Evolutionary conservation across 1,140 invertebrate species (phyloP).

Genomic region (Arion vulgaris): DNA sequence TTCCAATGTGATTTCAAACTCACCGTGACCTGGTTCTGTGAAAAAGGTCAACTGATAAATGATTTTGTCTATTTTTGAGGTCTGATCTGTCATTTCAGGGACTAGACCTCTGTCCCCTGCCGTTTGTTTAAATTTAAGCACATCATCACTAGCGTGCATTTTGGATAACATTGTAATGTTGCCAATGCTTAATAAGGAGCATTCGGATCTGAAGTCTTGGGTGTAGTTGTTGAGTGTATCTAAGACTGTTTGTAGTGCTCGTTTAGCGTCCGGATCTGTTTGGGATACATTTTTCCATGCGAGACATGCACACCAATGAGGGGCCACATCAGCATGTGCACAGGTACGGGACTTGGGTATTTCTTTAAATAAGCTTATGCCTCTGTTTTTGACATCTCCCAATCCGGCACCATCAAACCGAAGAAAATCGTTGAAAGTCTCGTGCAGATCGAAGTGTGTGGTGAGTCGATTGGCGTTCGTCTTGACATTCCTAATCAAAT

Average conservation of each 20-base stretch:
- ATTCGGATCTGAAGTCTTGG: slow-evolving; percentile 23
- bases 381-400: slow-evolving; percentile 75
- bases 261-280: slow-evolving; percentile 28
- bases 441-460: slow-evolving; percentile 74
- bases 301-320: slow-evolving; percentile 95
- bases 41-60: slow-evolving; percentile 77
- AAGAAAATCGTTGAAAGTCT: slow-evolving; percentile 68
- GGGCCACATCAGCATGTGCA: slow-evolving; percentile 88
- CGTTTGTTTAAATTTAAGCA: slow-evolving; percentile 82
- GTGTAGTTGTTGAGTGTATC: slow-evolving; percentile 40
- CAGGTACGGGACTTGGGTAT: slow-evolving; percentile 82
- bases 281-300: slow-evolving; percentile 75
- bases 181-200: slow-evolving; percentile 26
- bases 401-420: slow-evolving; percentile 79
- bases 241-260: slow-evolving; percentile 38
- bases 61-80: slow-evolving; percentile 52
- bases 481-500: slow-evolving; percentile 79
- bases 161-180: slow-evolving; percentile 39
- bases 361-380: slow-evolving; percentile 52
- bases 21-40: slow-evolving; percentile 81
- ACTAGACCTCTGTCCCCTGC: slow-evolving; percentile 86
- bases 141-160: slow-evolving; percentile 72
- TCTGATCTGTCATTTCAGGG: slow-evolving; percentile 76
- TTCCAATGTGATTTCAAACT: slow-evolving; percentile 83
- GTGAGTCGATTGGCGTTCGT: slow-evolving; percentile 76